Evolutionary conservation across 2,797 vertebrate genomes (phyloP).

Genomic region (Avahi laniger): DNA sequence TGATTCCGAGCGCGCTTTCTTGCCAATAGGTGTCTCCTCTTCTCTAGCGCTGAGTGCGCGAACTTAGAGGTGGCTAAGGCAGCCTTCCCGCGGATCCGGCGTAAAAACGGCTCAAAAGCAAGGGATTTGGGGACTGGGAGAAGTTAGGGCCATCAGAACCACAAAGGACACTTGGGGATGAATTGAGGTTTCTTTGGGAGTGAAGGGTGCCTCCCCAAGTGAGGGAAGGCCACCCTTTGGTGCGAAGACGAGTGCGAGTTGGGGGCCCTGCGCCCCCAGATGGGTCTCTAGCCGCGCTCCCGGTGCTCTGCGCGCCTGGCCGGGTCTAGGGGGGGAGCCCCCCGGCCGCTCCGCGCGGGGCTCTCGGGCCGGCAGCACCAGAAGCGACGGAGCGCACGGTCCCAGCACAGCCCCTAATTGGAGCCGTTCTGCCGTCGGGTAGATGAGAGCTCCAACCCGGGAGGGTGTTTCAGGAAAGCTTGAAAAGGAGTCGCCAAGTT

Average conservation of each 20-base stretch:
- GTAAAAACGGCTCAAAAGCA: background rate
- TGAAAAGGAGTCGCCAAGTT: background rate
- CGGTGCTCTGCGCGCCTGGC: no score
- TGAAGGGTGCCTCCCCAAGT: background rate
- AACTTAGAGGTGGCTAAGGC: conserved; percentile 46
- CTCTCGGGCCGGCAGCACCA: background rate
- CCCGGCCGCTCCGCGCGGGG: background rate
- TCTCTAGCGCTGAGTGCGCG: conserved; percentile 55
- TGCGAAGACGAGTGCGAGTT: background rate
- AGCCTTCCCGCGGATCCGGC: background rate
- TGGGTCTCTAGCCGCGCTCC: background rate
- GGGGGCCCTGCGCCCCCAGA: background rate
- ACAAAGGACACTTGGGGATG: background rate
- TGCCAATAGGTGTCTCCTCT: conserved; percentile 85
- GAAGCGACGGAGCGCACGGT: background rate
- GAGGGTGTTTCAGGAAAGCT: background rate
- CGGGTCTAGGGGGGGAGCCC: background rate
- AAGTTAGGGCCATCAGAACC: background rate
- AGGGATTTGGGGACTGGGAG: background rate
- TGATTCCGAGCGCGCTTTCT: conserved; percentile 69
- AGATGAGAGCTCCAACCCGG: background rate
- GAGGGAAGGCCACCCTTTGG: background rate
- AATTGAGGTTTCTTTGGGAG: background rate
- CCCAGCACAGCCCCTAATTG: background rate
- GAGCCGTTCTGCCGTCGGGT: background rate